Base-by-base conservation (phyloP, 2,888 invertebrate genomes). In the Oligia fasciuncula region DNA sequence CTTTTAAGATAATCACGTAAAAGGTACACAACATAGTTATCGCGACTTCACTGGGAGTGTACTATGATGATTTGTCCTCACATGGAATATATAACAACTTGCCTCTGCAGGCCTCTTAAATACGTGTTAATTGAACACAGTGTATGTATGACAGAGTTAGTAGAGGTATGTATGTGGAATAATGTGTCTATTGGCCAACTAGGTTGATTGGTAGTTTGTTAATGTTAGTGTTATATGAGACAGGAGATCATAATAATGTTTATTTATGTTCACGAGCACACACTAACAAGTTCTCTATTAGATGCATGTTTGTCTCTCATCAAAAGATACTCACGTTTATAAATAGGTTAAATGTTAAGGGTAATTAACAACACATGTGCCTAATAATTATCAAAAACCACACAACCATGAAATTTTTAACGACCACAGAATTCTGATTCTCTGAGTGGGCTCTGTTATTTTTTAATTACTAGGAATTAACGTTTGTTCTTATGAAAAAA, bases 91-190 rank as follows among this genome's bases (percentile, higher is more conserved):
- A 68, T 67, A 78, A 79, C 79, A 81, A 86, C 78, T 84, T 86
- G 87, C 82, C 81, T 79, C 76, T 74, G 71, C 85, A 85, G 87
- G 85, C 85, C 90, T 88, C 87, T 74, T 84, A 88, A 86, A 84
- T 84, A 90, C 84, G 91, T 91, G 91, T 87, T 92, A 93, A 93
- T 93, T 93, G 90, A 84, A 89, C 84, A 90, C 89, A 84, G 79
- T 81, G 87, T 83, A 88, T 81, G 88, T 82, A 89, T 85, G 79
- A 75, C 81, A 80, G 77, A 75, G 72, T 68, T 68, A 51, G 68
- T 77, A 72, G 57, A 83, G 46, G 68, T 76, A 81, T 85, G 85
- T 86, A 82, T 79, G 84, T 76, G 73, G 60, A 71, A 75, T 87
- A 66, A 76, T 82, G 87, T 66, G 87, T 85, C 81, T 87, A 89